phyloP scores from a whole-genome alignment of 2,797 vertebrate genomes.

The Poliocrania exsul region DNA sequence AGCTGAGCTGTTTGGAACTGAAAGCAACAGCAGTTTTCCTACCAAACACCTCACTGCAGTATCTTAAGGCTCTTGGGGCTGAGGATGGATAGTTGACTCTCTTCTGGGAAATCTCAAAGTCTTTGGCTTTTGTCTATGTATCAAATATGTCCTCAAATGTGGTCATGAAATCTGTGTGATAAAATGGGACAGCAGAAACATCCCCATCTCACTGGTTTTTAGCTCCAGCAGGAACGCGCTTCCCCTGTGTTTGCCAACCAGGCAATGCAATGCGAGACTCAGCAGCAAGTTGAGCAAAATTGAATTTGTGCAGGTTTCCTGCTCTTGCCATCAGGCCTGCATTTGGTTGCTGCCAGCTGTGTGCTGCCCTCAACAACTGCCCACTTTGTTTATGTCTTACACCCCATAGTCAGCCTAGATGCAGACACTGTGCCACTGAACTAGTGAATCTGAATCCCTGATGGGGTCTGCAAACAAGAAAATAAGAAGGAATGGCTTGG shows the following conservation, averaged over 20 bases:
- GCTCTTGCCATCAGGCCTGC: not conserved
- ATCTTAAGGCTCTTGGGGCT: not conserved
- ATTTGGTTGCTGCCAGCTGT: not conserved
- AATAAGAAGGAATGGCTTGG: not conserved
- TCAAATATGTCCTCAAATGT: not conserved
- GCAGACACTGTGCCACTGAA: not conserved
- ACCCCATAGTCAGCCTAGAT: not conserved
- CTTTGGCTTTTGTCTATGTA: not conserved
- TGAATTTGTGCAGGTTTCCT: not conserved
- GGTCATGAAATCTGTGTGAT: not conserved
- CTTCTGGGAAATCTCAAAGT: not conserved
- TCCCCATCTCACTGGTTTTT: not conserved
- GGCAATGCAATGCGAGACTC: not conserved
- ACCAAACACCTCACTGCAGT: not conserved
- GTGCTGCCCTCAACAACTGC: not conserved
- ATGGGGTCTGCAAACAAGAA: not conserved
- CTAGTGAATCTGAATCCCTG: not conserved
- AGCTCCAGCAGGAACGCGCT: not conserved
- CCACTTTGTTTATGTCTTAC: not conserved
- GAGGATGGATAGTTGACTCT: not conserved
- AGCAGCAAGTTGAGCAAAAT: not conserved
- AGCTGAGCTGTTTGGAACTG: conserved; percentile 25
- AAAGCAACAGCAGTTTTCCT: conserved; percentile 22
- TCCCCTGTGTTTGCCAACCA: not conserved
- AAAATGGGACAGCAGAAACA: not conserved